Conservation (phyloP, 2,888 invertebrate genomes). For the Trachelus iudaicus region DNA sequence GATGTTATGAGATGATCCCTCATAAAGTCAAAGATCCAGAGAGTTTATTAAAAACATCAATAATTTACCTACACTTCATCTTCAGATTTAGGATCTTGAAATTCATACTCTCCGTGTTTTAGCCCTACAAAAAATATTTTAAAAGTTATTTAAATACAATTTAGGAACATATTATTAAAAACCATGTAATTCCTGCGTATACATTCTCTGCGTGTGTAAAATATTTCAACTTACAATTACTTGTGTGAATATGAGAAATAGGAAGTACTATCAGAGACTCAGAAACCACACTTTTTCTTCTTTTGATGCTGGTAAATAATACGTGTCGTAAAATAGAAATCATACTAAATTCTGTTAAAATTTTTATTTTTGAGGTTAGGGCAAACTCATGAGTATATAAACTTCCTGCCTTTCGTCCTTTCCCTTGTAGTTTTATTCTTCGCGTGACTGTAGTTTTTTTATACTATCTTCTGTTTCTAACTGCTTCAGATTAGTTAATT, state of each 20-base stretch:
- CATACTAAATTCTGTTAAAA: conserved; percentile 19
- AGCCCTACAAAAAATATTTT: conserved; percentile 65
- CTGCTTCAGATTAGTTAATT: no score
- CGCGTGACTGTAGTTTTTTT: no score
- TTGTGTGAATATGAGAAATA: conserved; percentile 37
- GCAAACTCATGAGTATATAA: no score
- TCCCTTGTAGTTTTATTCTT: no score
- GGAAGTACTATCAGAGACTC: neutral
- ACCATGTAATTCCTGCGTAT: conserved; percentile 4
- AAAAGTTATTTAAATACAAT: conserved; percentile 1
- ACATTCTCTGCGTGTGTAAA: neutral
- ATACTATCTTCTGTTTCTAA: no score
- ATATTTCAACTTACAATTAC: conserved; percentile 40
- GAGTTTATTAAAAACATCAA: conserved; percentile 18
- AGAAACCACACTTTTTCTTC: conserved; percentile 5
- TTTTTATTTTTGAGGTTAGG: no score
- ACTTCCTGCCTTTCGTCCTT: no score
- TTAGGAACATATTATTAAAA: neutral
- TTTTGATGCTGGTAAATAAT: conserved; percentile 18
- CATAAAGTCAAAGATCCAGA: neutral
- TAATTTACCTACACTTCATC: conserved; percentile 84
- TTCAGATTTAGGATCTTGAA: conserved; percentile 90
- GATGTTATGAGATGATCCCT: neutral
- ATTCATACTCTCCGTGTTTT: conserved; percentile 87
- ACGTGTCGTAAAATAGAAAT: conserved; percentile 24